Evolutionary conservation across 2,113 vertebrate species (phyloP).

Genomic region (Tyrannus savana): DNA sequence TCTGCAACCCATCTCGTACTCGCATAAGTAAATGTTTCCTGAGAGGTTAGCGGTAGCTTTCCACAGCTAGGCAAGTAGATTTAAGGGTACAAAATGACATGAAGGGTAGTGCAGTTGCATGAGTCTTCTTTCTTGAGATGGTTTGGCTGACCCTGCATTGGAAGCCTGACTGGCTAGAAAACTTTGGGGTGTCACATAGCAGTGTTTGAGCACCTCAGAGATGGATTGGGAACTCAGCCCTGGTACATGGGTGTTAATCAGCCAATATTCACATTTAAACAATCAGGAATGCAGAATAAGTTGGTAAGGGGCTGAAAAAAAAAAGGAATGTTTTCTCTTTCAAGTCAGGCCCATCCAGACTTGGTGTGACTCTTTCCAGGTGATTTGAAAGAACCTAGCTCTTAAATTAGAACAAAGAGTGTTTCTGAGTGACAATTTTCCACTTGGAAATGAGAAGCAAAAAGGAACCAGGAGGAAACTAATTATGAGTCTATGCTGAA

Average conservation of each 20-base stretch:
- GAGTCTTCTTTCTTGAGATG: background rate
- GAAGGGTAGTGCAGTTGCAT: background rate
- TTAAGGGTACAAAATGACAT: background rate
- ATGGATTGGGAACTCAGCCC: background rate
- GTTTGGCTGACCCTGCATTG: accelerated
- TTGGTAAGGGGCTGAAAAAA: background rate
- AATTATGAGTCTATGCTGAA: background rate
- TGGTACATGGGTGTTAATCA: background rate
- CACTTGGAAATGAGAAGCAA: background rate
- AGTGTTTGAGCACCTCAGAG: background rate
- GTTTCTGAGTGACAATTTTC: background rate
- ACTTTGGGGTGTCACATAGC: background rate
- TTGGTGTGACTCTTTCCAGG: background rate
- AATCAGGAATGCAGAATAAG: background rate
- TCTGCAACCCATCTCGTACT: background rate
- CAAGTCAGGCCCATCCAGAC: background rate
- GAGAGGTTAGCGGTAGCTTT: background rate
- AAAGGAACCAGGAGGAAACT: background rate
- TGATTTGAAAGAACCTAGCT: background rate
- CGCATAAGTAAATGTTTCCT: background rate
- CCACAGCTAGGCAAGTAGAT: background rate
- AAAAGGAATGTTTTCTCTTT: background rate
- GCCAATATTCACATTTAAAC: background rate
- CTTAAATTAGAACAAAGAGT: background rate
- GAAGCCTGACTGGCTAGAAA: background rate